These are phyloP conservation scores for Camelus dromedarius DNA, from an alignment of 2,113 vertebrate genomes.

Conservation along the genomic window DNA sequence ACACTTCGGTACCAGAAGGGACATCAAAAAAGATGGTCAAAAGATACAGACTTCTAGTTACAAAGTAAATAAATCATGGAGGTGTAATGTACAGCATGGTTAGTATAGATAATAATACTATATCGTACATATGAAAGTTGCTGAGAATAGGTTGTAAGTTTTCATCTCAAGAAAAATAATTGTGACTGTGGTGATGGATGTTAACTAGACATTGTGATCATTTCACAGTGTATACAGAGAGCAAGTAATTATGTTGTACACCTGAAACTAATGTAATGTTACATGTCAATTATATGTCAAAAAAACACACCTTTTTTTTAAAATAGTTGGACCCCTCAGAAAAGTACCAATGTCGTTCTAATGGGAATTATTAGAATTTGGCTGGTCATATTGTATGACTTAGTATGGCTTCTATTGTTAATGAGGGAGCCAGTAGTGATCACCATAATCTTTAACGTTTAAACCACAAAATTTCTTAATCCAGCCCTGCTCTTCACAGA, in stretches of 20 bases:
- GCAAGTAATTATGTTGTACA: not conserved
- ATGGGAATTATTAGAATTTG: not conserved
- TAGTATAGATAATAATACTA: not conserved
- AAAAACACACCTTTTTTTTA: not conserved
- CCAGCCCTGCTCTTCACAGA: not conserved
- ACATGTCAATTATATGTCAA: not conserved
- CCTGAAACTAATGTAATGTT: not conserved
- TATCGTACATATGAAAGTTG: not conserved
- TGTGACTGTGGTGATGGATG: not conserved
- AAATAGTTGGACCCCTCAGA: not conserved
- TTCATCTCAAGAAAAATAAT: not conserved
- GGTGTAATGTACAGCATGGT: not conserved
- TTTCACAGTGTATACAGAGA: not conserved
- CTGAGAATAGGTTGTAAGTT: not conserved
- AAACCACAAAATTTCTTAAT: not conserved
- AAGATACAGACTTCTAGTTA: not conserved
- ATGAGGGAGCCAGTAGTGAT: not conserved
- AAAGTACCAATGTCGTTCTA: constrained; percentile 9
- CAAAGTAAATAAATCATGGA: not conserved
- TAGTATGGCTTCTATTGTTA: not conserved
- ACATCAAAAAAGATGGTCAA: not conserved
- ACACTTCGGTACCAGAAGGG: not conserved
- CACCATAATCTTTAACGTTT: not conserved
- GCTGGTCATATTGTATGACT: not conserved
- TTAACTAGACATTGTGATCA: not conserved